Evolutionary conservation across 53 echinoderm and acorn worm species (phyloP), one percentile per base, ranked within the genome.

Genomic region (Glandiceps talaboti): DNA sequence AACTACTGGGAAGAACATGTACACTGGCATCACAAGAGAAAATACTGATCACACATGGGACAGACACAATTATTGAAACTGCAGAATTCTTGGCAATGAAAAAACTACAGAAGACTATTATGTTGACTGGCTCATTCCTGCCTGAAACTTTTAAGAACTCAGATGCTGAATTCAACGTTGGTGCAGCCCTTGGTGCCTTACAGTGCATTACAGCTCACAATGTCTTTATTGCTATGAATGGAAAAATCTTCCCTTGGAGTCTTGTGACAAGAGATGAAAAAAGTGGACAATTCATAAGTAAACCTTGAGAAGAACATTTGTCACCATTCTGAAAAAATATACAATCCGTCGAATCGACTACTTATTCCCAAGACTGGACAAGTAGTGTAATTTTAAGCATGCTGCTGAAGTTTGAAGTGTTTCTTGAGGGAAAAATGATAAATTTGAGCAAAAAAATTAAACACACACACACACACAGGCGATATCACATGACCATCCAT

Each of bases 121-220:
- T 92, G 74, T 76, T 92, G 30, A 92, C 92, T 0, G 92, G 92
- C 27, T 81, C 92, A 25, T 89, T 92, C 30, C 85, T 89, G n/a
- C 92, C 92, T 1, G 89, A 86, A 0, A 84, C 87, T 27, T 92
- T 92, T 74, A 86, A 84, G 80, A 81, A 85, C 73, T 88, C 89
- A 0, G 92, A 92, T 72, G 89, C 89, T 1, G 76, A 80, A 32
- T 87, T 92, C 75, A 92, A 92, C 32, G 73, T 92, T 1, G 92
- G 92, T 0, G 76, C 87, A 30, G 89, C 92, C 25, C 1, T 89
- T 10, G 92, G 92, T 31, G 92, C 92, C 14, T 82, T 92, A 32
- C 92, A 92, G 87, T 86, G 92, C 74, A 20, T 85, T 30, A 28
- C 82, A 0, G 25, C 30, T 26, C 72, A 82, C 73, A 85, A 79